Conservation (phyloP, 2,888 invertebrate genomes). For the Brassicogethes aeneus region DNA sequence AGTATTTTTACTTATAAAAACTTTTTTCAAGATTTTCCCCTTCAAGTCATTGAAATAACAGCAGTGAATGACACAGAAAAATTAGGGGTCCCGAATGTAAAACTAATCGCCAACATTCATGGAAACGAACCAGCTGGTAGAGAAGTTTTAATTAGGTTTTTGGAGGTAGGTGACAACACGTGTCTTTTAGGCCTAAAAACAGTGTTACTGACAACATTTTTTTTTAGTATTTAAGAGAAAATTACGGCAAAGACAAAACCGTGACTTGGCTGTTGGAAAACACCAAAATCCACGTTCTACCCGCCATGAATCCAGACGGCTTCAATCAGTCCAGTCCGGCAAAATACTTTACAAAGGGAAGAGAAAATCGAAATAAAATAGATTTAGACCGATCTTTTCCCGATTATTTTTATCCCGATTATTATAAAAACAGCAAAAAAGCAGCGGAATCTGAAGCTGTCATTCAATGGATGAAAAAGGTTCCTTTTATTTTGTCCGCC, state of each 20-base stretch:
- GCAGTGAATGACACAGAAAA: no score
- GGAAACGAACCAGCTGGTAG: slow-evolving; percentile 62
- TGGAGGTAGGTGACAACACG: slow-evolving; percentile 34
- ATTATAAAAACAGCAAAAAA: no score
- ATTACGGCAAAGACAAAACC: slow-evolving; percentile 41
- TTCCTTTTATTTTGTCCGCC: no score
- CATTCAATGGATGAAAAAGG: no score
- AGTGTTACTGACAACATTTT: slow-evolving; percentile 3
- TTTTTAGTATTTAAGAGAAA: slow-evolving; percentile 41
- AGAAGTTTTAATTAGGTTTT: slow-evolving; percentile 54
- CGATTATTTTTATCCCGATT: slow-evolving; percentile 47
- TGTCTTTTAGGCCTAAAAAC: no score
- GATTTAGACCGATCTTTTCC: slow-evolving; percentile 57
- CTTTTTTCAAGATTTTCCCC: no score
- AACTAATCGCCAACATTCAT: slow-evolving; percentile 66
- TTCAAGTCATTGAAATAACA: no score
- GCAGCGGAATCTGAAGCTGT: no score
- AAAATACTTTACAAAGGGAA: no score
- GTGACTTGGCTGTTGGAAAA: slow-evolving; percentile 53
- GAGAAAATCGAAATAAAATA: no score
- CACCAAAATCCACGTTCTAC: slow-evolving; percentile 63
- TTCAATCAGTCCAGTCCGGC: slow-evolving; percentile 42
- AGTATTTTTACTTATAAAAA: no score
- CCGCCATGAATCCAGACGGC: slow-evolving; percentile 70
- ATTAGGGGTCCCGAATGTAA: no score